Percentiles rank a stretch among this genome's conserved stretches.
phyloP scores from a whole-genome alignment of 1,140 invertebrate species.

The Caenorhabditis latens region DNA sequence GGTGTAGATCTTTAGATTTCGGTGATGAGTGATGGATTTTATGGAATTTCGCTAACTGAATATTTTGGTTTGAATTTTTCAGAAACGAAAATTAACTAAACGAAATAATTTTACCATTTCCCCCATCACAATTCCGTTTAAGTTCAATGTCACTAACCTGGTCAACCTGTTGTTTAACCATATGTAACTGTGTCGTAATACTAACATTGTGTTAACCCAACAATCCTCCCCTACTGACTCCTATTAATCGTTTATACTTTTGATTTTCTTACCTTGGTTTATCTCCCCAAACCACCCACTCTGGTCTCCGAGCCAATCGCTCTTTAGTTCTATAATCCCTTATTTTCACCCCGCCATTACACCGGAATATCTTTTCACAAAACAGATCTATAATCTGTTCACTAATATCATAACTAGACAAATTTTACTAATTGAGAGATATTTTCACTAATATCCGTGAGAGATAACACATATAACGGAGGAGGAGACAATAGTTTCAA shows the following conservation, averaged over 20 bases:
- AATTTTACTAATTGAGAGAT: conserved; percentile 9
- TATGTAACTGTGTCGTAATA: neutral
- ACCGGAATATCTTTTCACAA: neutral
- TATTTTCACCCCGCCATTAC: neutral
- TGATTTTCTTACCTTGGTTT: neutral
- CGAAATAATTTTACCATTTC: too few relatives aligned
- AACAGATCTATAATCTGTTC: neutral
- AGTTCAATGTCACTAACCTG: neutral
- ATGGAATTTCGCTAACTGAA: neutral
- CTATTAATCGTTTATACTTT: too few relatives aligned
- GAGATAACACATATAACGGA: neutral
- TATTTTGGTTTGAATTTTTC: neutral
- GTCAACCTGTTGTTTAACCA: neutral
- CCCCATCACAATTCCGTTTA: too few relatives aligned
- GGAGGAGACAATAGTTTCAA: neutral
- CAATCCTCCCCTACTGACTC: neutral
- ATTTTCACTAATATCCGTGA: neutral
- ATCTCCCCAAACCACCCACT: neutral
- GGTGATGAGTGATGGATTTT: neutral
- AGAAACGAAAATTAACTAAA: too few relatives aligned
- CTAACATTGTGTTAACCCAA: neutral
- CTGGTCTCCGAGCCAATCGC: neutral
- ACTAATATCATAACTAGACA: conserved; percentile 11
- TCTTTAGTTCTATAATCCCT: conserved; percentile 28
- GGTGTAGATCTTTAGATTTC: neutral